A percentile compares a stretch with the other conserved stretches of the same genome.
These are phyloP conservation scores for Hirudinaria manillensis DNA, from an alignment of 2,888 invertebrate genomes.

Conservation along the genomic window DNA sequence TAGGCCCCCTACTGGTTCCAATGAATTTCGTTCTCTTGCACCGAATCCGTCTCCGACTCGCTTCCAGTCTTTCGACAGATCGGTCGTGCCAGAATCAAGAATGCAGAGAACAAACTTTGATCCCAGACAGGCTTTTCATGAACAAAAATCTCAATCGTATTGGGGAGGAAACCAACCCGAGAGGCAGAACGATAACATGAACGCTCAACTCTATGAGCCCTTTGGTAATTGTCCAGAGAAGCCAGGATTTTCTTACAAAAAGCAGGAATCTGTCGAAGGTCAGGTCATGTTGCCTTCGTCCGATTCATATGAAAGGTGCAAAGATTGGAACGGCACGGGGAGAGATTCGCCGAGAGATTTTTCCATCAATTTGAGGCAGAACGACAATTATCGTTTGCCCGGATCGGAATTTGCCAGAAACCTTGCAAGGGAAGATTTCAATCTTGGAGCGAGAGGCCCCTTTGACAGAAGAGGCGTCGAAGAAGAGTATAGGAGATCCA, in stretches of 20 bases:
- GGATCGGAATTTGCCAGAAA: not conserved
- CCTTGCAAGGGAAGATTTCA: not conserved
- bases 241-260: not conserved
- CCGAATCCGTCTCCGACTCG: not conserved
- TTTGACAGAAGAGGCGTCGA: not conserved
- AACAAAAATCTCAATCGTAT: constrained; percentile 8
- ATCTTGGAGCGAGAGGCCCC: not conserved
- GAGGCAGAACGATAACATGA: not conserved
- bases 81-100: not conserved
- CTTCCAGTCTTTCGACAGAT: not conserved
- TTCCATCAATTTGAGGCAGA: not conserved
- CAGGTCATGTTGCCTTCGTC: too few species aligned
- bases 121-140: constrained; percentile 22
- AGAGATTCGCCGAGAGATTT: not conserved
- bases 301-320: not conserved
- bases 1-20: not conserved
- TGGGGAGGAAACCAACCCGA: not conserved
- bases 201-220: not conserved
- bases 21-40: not conserved
- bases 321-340: not conserved
- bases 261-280: not conserved
- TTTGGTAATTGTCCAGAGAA: not conserved
- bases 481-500: not conserved
- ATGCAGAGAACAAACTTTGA: constrained; percentile 6
- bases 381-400: too few species aligned